Percentiles rank a stretch among this genome's conserved stretches.
Evolutionary conservation across 2,797 vertebrate genomes (phyloP).

Genomic region (Syngnathus acus): DNA sequence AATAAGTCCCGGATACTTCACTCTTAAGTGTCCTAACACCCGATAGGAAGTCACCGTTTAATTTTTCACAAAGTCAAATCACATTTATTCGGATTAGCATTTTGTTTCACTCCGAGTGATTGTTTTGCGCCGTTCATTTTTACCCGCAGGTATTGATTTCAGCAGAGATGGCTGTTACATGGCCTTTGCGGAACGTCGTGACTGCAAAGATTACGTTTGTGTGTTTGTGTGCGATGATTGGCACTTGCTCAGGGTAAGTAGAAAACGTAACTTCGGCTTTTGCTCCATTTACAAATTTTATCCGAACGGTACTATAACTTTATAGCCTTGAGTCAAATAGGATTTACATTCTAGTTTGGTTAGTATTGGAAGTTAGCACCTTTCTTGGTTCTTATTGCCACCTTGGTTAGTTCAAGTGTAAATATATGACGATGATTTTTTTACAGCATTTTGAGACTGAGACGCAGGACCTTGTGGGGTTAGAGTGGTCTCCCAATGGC

Average conservation of each 20-base stretch:
- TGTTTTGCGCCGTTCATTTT: not conserved
- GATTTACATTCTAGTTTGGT: not conserved
- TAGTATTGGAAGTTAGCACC: not conserved
- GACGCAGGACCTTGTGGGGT: conserved; percentile 86
- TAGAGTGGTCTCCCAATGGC: conserved; percentile 95
- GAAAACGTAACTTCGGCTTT: not conserved
- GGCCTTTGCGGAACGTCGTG: conserved; percentile 89
- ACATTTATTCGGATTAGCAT: not conserved
- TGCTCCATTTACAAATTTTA: not conserved
- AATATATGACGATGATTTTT: not conserved
- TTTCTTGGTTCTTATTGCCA: not conserved
- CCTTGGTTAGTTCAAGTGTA: not conserved
- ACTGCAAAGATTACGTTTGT: conserved; percentile 93
- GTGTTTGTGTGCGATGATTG: conserved; percentile 94
- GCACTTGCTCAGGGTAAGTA: conserved; percentile 89
- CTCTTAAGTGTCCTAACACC: conserved; percentile 10
- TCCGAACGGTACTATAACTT: not conserved
- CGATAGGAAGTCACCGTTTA: not conserved
- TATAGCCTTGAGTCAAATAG: not conserved
- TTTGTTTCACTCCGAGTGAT: not conserved
- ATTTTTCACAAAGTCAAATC: not conserved
- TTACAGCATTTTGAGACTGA: conserved; percentile 91
- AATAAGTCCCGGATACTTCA: conserved; percentile 35
- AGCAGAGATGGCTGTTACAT: conserved; percentile 87
- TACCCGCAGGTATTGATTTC: conserved; percentile 79